Evolutionary conservation across 2,113 vertebrate species (phyloP).

Genomic region (Apteryx owenii): DNA sequence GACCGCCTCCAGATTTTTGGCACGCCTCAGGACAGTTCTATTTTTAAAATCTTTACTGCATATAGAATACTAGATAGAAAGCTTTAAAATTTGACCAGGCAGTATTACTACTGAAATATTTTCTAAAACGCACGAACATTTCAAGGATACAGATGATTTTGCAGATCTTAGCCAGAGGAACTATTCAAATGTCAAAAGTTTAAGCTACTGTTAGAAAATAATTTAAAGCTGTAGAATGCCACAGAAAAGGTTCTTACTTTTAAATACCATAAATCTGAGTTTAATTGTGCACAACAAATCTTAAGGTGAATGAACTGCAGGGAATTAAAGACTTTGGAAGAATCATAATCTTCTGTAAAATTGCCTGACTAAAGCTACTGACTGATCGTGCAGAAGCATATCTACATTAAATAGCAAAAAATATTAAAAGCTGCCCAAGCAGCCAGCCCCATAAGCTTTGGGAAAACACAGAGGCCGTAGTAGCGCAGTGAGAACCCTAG

Average conservation of each 20-base stretch:
- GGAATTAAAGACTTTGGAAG: not conserved
- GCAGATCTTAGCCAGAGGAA: constrained; percentile 8
- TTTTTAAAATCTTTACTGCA: constrained; percentile 34
- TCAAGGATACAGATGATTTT: constrained; percentile 26
- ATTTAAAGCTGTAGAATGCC: not conserved
- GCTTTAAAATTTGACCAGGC: not conserved
- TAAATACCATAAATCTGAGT: not conserved
- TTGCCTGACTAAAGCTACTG: not conserved
- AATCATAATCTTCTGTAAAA: not conserved
- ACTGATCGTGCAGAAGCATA: not conserved
- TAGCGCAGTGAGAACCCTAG: not conserved
- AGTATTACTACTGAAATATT: not conserved
- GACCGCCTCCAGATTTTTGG: constrained; percentile 48
- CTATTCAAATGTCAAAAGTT: constrained; percentile 33
- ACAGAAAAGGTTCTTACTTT: not conserved
- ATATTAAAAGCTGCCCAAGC: not conserved
- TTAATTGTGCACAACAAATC: not conserved
- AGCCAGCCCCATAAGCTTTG: not conserved
- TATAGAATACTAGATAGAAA: not conserved
- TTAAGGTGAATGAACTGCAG: not conserved
- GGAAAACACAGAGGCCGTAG: not conserved
- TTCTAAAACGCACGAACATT: not conserved
- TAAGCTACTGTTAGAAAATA: constrained; percentile 22
- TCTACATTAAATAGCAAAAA: not conserved
- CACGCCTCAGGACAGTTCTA: not conserved